Percentiles rank a stretch among this genome's conserved stretches.
Conservation (phyloP, 2,797 vertebrate species). For the Neosilurus hyrtlii region DNA sequence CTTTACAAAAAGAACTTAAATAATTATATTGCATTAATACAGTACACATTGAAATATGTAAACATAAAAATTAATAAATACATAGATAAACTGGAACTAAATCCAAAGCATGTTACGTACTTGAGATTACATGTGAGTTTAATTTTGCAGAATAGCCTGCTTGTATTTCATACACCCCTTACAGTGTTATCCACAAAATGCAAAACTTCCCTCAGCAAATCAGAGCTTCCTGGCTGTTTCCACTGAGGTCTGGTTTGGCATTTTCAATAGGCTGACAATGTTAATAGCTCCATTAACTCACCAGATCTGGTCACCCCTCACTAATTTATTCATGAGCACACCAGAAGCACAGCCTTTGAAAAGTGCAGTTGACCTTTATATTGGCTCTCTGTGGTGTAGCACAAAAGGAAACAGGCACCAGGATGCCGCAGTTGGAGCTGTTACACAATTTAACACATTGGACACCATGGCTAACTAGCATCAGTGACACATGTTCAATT, state of each 20-base stretch:
- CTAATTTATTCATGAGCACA: conserved; percentile 60
- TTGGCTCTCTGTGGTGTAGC: conserved; percentile 38
- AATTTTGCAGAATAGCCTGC: too few species aligned
- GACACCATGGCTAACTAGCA: conserved; percentile 36
- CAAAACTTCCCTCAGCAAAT: conserved; percentile 38
- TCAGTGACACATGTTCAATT: conserved; percentile 14
- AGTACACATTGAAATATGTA: too few species aligned
- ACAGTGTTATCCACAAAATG: not conserved
- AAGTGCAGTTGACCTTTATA: conserved; percentile 59
- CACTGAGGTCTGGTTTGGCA: conserved; percentile 43
- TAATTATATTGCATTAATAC: not conserved
- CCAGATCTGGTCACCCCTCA: conserved; percentile 50
- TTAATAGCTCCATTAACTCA: conserved; percentile 58
- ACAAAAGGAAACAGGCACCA: conserved; percentile 44
- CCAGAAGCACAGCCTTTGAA: conserved; percentile 53
- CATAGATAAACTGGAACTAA: not conserved
- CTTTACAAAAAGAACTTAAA: not conserved
- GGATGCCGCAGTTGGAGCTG: conserved; percentile 28
- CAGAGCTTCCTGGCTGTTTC: conserved; percentile 42
- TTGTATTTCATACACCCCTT: too few species aligned
- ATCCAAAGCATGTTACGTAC: not conserved
- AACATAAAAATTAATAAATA: not conserved
- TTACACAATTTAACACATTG: conserved; percentile 45
- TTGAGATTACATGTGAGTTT: not conserved
- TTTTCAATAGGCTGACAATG: conserved; percentile 51